A percentile compares a stretch with the other conserved stretches of the same genome.
Conservation (phyloP, 2,797 vertebrate genomes). For the Xerus rutilus region DNA sequence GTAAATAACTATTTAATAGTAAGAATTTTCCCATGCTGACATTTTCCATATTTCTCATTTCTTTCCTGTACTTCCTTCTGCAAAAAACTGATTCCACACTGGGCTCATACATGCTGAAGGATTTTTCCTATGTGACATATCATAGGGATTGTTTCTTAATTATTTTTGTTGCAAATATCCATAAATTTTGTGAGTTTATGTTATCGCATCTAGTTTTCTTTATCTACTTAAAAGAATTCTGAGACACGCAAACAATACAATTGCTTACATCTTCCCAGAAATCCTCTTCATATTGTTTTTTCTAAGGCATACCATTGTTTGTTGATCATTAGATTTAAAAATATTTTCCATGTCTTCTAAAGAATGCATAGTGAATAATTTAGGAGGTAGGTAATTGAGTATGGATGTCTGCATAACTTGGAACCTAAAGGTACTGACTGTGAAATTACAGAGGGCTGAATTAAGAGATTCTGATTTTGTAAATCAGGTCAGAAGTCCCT, state of each 20-base stretch:
- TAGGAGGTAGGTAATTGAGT: slow-evolving; percentile 59
- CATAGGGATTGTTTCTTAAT: neutral
- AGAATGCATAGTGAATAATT: slow-evolving; percentile 57
- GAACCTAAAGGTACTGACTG: slow-evolving; percentile 59
- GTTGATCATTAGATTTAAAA: slow-evolving; percentile 47
- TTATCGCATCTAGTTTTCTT: neutral
- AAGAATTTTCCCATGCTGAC: neutral
- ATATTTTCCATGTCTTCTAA: slow-evolving; percentile 60
- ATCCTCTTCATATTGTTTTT: neutral
- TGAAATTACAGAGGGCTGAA: slow-evolving; percentile 63
- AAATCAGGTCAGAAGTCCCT: slow-evolving; percentile 71
- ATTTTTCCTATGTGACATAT: neutral
- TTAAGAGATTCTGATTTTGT: slow-evolving; percentile 72
- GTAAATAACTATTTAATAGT: neutral
- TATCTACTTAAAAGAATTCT: neutral
- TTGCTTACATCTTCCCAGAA: neutral
- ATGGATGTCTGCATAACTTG: slow-evolving; percentile 67
- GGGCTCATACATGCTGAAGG: neutral
- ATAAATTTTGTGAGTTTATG: neutral
- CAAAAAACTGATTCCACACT: neutral
- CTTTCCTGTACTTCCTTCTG: neutral
- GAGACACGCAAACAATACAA: neutral
- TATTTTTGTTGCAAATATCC: neutral
- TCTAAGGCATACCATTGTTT: neutral
- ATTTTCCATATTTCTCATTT: neutral